Evolutionary conservation across 2,797 vertebrate genomes (phyloP), one percentile per base, ranked within the genome.

Genomic region (Poeciliopsis gracilis): DNA sequence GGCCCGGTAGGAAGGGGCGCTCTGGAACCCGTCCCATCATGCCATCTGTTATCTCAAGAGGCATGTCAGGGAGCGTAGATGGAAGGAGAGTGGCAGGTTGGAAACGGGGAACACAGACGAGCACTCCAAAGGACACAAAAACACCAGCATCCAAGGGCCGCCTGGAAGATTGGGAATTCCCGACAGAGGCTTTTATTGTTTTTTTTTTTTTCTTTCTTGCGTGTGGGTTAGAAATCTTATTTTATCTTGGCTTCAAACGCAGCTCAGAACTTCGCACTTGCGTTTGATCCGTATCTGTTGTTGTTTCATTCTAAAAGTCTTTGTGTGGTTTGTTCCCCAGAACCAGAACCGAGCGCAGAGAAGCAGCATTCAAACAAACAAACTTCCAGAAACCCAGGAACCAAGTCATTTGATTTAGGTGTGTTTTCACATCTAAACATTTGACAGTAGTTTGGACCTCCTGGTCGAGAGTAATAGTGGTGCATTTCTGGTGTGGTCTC

Each of bases 1-100:
- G 81, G 77, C 70, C 72, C 41, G 3, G 78, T 72, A 74, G 67
- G 82, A 87, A 82, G 73, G 53, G 72, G 15, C 67, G 5, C 84
- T 84, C 81, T 90, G 88, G 84, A 93, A 82, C 53, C 51, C 25
- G 5, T 91, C 83, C 90, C 84, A 77, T 78, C 78, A 63, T 78
- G 82, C 94, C 94, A 94, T 95, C 93, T 95, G 95, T 88, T 94
- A 79, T 87, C 81, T 87, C 79, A 74, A 69, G 86, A 86, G 85
- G 82, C 80, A 28, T 41, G 36, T 83, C 82, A 76, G 1, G 0
- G 30, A 55, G 75, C 53, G 30, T 73, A 74, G 79, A 78, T 0
- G 20, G 70, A 81, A 63, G 25, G 38, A 76, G 47, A 76, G 61
- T 33, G 11, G 47, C 77, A 81, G 75, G 78, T 78, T 28, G 30